Percentiles rank a stretch among this genome's conserved stretches.
Evolutionary conservation across 1,140 invertebrate species (phyloP).

Genomic region (Drosophila triauraria): DNA sequence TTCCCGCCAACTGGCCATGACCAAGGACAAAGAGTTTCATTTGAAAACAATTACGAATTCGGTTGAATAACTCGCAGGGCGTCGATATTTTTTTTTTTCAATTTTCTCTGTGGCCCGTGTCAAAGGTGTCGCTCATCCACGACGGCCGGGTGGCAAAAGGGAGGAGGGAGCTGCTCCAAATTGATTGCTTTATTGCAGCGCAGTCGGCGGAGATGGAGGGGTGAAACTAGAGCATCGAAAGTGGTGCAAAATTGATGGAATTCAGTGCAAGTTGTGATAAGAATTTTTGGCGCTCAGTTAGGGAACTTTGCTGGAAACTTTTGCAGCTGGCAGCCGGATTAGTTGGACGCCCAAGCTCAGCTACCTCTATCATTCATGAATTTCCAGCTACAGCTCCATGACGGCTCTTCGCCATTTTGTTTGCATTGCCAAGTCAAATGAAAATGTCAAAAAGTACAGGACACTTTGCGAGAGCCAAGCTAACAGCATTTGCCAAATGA

Average conservation of each 20-base stretch:
- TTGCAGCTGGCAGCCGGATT: slow-evolving; percentile 54
- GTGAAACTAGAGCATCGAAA: background rate
- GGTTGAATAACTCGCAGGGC: slow-evolving; percentile 48
- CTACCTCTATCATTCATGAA: slow-evolving; percentile 34
- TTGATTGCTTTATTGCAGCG: slow-evolving; percentile 78
- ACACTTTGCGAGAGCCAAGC: slow-evolving; percentile 55
- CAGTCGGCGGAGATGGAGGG: slow-evolving; percentile 20
- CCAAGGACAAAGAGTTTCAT: slow-evolving; percentile 65
- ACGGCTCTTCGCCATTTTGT: slow-evolving; percentile 11
- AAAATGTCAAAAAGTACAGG: slow-evolving; percentile 69
- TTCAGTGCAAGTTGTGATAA: slow-evolving; percentile 64
- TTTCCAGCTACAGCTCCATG: slow-evolving; percentile 3
- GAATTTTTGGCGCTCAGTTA: slow-evolving; percentile 71
- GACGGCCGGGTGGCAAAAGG: slow-evolving; percentile 8
- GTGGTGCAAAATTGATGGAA: slow-evolving; percentile 67
- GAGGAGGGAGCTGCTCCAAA: slow-evolving; percentile 34
- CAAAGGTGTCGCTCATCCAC: slow-evolving; percentile 73
- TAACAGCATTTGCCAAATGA: slow-evolving; percentile 74
- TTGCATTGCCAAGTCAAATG: slow-evolving; percentile 64
- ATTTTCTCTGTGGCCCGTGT: slow-evolving; percentile 42
- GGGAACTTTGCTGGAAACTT: slow-evolving; percentile 51
- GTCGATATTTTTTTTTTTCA: slow-evolving; percentile 44
- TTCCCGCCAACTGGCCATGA: slow-evolving; percentile 29
- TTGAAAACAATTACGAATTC: slow-evolving; percentile 74
- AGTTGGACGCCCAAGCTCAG: slow-evolving; percentile 14